Conservation (phyloP, 1,140 invertebrate species). For the Drosophila funebris region DNA sequence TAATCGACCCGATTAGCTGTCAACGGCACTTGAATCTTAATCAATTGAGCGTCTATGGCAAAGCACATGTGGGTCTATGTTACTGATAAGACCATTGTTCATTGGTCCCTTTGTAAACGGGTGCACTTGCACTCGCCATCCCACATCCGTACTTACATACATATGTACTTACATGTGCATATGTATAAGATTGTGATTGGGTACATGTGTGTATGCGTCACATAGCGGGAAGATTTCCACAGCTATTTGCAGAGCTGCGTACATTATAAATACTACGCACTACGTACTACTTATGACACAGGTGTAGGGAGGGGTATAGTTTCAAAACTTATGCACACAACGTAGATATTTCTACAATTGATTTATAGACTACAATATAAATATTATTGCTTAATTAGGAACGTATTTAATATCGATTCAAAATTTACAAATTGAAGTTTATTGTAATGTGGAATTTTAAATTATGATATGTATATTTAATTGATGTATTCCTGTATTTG, state of each 20-base stretch:
- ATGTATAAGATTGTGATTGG: not conserved
- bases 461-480: too few relatives aligned
- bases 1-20: constrained; percentile 46
- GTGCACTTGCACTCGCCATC: constrained; percentile 45
- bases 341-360: too few relatives aligned
- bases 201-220: not conserved
- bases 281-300: not conserved
- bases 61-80: constrained; percentile 12
- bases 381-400: too few relatives aligned
- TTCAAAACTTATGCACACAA: too few relatives aligned
- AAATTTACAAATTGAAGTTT: too few relatives aligned
- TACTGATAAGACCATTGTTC: constrained; percentile 36
- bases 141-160: not conserved
- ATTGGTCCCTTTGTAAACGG: constrained; percentile 24
- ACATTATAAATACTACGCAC: not conserved
- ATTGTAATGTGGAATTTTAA: too few relatives aligned
- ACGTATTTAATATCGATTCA: too few relatives aligned
- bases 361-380: too few relatives aligned
- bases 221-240: not conserved
- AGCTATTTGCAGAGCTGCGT: too few relatives aligned
- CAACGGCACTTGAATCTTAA: constrained; percentile 44
- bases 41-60: constrained; percentile 14
- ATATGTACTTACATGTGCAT: not conserved
- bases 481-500: not conserved
- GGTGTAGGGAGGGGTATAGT: too few relatives aligned